A percentile compares a stretch with the other conserved stretches of the same genome.
Evolutionary conservation across 2,797 vertebrate genomes (phyloP).

Genomic region (Micrastur ruficollis): DNA sequence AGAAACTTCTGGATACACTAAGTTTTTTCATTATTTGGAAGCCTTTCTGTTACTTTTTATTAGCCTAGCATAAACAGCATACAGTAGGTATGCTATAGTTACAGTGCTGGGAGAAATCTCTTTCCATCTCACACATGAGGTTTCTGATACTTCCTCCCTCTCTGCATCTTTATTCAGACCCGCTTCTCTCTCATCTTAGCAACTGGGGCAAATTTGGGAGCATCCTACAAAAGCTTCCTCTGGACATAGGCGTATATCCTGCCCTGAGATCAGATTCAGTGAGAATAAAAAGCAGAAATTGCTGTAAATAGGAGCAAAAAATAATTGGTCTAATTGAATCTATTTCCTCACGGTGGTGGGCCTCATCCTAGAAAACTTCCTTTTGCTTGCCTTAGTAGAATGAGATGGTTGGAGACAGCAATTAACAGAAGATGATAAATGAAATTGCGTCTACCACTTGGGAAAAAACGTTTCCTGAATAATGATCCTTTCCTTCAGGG

Average conservation of each 20-base stretch:
- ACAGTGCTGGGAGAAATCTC: neutral
- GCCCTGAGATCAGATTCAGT: neutral
- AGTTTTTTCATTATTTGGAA: neutral
- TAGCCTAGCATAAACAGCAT: neutral
- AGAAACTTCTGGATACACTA: neutral
- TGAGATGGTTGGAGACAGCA: neutral
- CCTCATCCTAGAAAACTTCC: neutral
- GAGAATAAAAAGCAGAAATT: neutral
- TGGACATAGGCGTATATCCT: neutral
- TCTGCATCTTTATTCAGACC: neutral
- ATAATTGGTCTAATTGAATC: neutral
- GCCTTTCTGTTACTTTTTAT: neutral
- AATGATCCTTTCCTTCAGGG: neutral
- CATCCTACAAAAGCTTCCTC: neutral
- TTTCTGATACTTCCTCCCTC: neutral
- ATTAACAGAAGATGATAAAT: neutral
- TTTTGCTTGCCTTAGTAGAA: neutral
- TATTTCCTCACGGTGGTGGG: neutral
- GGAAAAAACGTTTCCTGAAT: neutral
- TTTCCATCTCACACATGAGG: neutral
- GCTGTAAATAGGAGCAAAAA: neutral
- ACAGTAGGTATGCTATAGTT: neutral
- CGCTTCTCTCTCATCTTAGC: neutral
- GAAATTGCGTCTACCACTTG: neutral
- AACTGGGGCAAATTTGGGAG: neutral